Conservation (phyloP, 2,113 vertebrate species). For the Poecilia latipinna region DNA sequence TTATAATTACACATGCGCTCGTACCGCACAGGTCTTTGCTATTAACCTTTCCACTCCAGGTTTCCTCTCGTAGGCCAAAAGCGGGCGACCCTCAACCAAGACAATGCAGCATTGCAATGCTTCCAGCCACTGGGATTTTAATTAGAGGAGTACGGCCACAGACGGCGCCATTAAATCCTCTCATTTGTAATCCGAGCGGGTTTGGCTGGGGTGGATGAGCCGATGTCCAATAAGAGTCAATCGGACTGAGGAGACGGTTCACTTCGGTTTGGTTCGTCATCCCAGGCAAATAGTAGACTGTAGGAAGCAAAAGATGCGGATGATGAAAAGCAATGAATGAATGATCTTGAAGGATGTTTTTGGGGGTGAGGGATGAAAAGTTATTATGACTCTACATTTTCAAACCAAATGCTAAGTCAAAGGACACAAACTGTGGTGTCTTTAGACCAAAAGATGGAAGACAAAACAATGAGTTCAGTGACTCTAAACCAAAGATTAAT, state of each 20-base stretch:
- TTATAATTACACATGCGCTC: conserved; percentile 59
- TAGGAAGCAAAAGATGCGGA: neutral
- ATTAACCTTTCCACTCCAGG: conserved; percentile 58
- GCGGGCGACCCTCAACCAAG: conserved; percentile 49
- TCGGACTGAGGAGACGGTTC: conserved; percentile 48
- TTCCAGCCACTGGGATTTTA: conserved; percentile 69
- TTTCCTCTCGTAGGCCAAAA: conserved; percentile 56
- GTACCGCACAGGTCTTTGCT: conserved; percentile 37
- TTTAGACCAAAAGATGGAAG: conserved; percentile 21
- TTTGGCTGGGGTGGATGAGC: conserved; percentile 50
- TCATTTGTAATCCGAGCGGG: conserved; percentile 64
- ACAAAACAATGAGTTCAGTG: conserved; percentile 30
- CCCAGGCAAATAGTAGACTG: conserved; percentile 10
- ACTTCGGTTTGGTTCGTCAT: conserved; percentile 33
- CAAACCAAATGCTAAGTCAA: neutral
- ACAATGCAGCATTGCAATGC: conserved; percentile 24
- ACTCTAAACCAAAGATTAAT: conserved; percentile 44
- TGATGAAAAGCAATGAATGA: neutral
- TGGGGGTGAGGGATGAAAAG: neutral
- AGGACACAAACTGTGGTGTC: neutral
- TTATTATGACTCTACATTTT: neutral
- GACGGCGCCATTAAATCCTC: conserved; percentile 61
- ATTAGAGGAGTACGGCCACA: conserved; percentile 68
- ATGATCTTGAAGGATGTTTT: neutral
- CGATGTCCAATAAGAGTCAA: conserved; percentile 64